Percentiles rank a stretch among this genome's conserved stretches.
Evolutionary conservation across 2,113 vertebrate genomes (phyloP).

Genomic region (Seriola rivoliana): DNA sequence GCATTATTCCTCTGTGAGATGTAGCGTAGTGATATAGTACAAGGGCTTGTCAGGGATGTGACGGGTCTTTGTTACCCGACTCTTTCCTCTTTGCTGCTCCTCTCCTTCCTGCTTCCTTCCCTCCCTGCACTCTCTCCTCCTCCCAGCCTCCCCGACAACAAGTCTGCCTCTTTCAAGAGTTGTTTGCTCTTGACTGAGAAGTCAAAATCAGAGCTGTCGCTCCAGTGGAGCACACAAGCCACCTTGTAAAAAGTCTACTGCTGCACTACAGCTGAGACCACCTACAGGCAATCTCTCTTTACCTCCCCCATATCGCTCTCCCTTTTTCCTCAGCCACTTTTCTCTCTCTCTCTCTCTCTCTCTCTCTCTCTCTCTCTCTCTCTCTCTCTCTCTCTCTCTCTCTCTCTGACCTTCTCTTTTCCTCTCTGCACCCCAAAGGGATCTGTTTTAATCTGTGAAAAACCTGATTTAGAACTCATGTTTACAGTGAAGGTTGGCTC

Average conservation of each 20-base stretch:
- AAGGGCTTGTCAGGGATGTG: constrained; percentile 64
- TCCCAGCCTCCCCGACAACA: constrained; percentile 35
- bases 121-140: constrained; percentile 7
- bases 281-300: constrained; percentile 9
- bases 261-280: constrained; percentile 21
- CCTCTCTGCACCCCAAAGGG: not conserved
- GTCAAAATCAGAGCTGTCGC: constrained; percentile 49
- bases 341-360: not conserved
- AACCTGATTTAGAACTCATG: not conserved
- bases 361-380: not conserved
- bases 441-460: not conserved
- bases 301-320: not conserved
- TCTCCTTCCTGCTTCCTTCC: constrained; percentile 30
- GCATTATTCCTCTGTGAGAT: constrained; percentile 76
- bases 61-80: constrained; percentile 79
- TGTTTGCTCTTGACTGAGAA: constrained; percentile 69
- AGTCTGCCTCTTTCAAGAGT: constrained; percentile 57
- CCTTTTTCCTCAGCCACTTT: not conserved
- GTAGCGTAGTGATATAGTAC: constrained; percentile 47
- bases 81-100: constrained; percentile 46
- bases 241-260: constrained; percentile 25
- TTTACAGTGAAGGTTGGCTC: not conserved
- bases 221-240: constrained; percentile 38
- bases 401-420: not conserved
- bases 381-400: not conserved